These are phyloP conservation scores for Trachelus stipa DNA, from an alignment of 2,888 invertebrate species.

Conservation along the genomic window DNA sequence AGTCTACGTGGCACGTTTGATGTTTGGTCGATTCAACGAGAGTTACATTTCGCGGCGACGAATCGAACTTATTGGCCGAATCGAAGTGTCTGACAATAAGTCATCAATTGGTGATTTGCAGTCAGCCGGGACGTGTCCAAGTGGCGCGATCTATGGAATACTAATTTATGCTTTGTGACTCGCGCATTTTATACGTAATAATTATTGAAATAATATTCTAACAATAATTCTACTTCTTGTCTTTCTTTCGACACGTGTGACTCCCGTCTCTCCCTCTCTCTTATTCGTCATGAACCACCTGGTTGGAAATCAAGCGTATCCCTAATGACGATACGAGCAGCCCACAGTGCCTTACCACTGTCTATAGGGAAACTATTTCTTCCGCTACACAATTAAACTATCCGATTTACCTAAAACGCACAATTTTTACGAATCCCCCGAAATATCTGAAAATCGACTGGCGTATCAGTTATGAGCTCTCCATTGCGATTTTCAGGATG, in stretches of 20 bases:
- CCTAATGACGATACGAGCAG: too few species aligned
- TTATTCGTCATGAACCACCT: too few species aligned
- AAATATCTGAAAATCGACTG: too few species aligned
- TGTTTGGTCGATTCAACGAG: not conserved
- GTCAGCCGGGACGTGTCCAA: constrained; percentile 40
- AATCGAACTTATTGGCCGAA: constrained; percentile 44
- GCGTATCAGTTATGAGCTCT: too few species aligned
- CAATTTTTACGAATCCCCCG: too few species aligned
- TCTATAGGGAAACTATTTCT: too few species aligned
- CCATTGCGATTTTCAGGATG: too few species aligned
- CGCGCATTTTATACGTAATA: not conserved
- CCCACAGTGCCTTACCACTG: too few species aligned
- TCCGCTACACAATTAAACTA: too few species aligned
- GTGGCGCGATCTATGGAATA: constrained; percentile 46
- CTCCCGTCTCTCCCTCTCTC: too few species aligned
- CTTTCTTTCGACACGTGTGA: not conserved
- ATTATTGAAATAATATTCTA: not conserved
- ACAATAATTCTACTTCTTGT: not conserved
- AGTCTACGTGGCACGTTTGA: not conserved
- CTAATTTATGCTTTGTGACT: constrained; percentile 28
- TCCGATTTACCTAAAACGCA: too few species aligned
- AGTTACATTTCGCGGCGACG: constrained; percentile 29
- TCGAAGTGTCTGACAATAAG: constrained; percentile 46
- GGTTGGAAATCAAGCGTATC: too few species aligned
- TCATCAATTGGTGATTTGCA: constrained; percentile 47